phyloP scores from a whole-genome alignment of 2,797 vertebrate genomes.

The Phataginus tricuspis region DNA sequence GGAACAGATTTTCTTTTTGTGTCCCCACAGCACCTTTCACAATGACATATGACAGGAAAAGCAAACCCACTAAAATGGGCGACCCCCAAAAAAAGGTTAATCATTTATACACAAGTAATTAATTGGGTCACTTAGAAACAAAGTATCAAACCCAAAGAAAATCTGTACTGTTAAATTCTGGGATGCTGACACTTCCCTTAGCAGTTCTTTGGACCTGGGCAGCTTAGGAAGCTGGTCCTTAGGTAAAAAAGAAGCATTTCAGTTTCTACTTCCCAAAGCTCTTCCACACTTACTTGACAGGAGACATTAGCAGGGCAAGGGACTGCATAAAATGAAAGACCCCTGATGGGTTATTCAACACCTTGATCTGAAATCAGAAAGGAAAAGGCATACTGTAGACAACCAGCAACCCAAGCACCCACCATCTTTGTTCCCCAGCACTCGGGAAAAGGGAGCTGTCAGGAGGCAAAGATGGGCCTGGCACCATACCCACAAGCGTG shows the following conservation, averaged over 20 bases:
- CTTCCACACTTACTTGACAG: slow-evolving; percentile 90
- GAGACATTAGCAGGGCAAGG: slow-evolving; percentile 96
- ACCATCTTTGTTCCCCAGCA: not conserved
- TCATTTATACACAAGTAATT: not conserved
- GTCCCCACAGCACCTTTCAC: not conserved
- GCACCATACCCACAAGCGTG: not conserved
- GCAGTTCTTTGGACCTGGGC: not conserved
- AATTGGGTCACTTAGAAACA: not conserved
- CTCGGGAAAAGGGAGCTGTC: not conserved
- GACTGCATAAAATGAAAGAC: slow-evolving; percentile 98
- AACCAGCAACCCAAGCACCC: not conserved
- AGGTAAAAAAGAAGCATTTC: not conserved
- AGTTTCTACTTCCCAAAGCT: slow-evolving; percentile 37
- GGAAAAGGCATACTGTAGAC: slow-evolving; percentile 47
- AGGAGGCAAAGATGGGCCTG: not conserved
- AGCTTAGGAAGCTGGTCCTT: not conserved
- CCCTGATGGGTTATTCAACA: slow-evolving; percentile 91
- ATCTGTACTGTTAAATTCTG: not conserved
- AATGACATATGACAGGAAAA: not conserved
- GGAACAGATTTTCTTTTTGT: not conserved
- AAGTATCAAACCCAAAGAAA: slow-evolving; percentile 7
- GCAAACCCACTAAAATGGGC: not conserved
- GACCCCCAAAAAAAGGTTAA: not conserved
- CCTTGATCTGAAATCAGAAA: slow-evolving; percentile 91
- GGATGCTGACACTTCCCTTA: not conserved